Percentiles rank a stretch among this genome's conserved stretches.
phyloP scores from a whole-genome alignment of 2,888 invertebrate species.

The Heteromyza rotundicornis region DNA sequence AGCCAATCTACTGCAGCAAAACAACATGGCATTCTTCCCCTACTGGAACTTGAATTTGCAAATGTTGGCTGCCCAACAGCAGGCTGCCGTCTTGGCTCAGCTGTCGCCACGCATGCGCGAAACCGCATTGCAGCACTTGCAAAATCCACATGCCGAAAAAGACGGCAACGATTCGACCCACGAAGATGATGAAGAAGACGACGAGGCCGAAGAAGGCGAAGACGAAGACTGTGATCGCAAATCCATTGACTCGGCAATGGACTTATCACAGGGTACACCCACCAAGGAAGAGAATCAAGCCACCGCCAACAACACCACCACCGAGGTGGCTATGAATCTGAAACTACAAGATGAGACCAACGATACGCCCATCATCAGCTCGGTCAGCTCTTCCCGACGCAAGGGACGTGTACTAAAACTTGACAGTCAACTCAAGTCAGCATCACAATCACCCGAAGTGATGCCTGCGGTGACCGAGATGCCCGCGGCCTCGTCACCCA shows the following conservation, averaged over 20 bases:
- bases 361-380: constrained; percentile 51
- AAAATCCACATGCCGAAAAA: constrained; percentile 41
- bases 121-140: constrained; percentile 36
- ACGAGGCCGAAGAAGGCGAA: constrained; percentile 41
- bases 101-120: constrained; percentile 57
- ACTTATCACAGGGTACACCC: constrained; percentile 58
- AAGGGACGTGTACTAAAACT: constrained; percentile 87
- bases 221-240: constrained; percentile 42
- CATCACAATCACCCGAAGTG: constrained; percentile 44
- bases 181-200: constrained; percentile 33
- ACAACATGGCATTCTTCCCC: constrained; percentile 59
- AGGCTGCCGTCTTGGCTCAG: constrained; percentile 58
- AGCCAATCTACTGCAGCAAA: constrained; percentile 56
- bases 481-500: constrained; percentile 17
- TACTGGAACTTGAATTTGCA: constrained; percentile 62
- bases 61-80: constrained; percentile 62
- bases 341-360: constrained; percentile 44
- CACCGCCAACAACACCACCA: constrained; percentile 11
- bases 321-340: constrained; percentile 43
- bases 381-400: constrained; percentile 65
- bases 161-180: constrained; percentile 16
- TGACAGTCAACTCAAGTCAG: constrained; percentile 63
- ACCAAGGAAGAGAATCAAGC: constrained; percentile 42
- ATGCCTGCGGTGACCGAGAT: constrained; percentile 40
- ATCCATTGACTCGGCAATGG: constrained; percentile 58